A percentile compares a stretch with the other conserved stretches of the same genome.
These are phyloP conservation scores for Apis mellifera DNA, from an alignment of 1,140 invertebrate genomes.

Conservation along the genomic window DNA sequence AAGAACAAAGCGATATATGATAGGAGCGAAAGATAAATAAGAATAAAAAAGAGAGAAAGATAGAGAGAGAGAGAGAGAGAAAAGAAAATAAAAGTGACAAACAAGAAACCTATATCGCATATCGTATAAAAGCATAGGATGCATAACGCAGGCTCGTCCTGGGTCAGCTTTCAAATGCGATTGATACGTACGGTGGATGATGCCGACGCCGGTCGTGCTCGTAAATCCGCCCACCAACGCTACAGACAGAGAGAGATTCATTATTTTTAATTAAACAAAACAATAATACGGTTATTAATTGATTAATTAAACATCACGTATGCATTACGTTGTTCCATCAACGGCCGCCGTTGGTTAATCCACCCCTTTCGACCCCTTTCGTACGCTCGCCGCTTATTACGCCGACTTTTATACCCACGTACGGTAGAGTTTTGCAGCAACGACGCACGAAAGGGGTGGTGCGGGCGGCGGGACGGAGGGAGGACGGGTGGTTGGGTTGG, in stretches of 20 bases:
- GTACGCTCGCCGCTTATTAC: slow-evolving; percentile 49
- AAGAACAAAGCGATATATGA: neutral
- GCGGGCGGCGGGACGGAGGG: neutral
- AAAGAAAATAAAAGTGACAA: neutral
- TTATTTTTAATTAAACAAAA: slow-evolving; percentile 74
- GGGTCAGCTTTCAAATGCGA: slow-evolving; percentile 48
- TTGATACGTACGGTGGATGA: slow-evolving; percentile 34
- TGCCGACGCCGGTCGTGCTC: slow-evolving; percentile 23
- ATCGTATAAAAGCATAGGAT: slow-evolving; percentile 64
- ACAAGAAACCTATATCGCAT: slow-evolving; percentile 48
- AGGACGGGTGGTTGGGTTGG: no score
- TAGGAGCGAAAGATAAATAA: neutral
- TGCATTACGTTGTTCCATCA: slow-evolving; percentile 62
- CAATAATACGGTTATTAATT: slow-evolving; percentile 74
- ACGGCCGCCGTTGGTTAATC: slow-evolving; percentile 57
- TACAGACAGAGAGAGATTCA: slow-evolving; percentile 58
- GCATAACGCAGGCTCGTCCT: slow-evolving; percentile 49
- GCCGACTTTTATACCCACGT: slow-evolving; percentile 46
- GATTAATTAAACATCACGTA: slow-evolving; percentile 70
- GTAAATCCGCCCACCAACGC: slow-evolving; percentile 38
- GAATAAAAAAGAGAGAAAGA: neutral
- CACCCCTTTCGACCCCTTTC: slow-evolving; percentile 47
- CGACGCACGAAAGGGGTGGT: slow-evolving; percentile 15
- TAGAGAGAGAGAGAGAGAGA: neutral
- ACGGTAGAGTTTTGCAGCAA: slow-evolving; percentile 36